Conservation (phyloP, 2,888 invertebrate genomes). For the Busseola fusca region DNA sequence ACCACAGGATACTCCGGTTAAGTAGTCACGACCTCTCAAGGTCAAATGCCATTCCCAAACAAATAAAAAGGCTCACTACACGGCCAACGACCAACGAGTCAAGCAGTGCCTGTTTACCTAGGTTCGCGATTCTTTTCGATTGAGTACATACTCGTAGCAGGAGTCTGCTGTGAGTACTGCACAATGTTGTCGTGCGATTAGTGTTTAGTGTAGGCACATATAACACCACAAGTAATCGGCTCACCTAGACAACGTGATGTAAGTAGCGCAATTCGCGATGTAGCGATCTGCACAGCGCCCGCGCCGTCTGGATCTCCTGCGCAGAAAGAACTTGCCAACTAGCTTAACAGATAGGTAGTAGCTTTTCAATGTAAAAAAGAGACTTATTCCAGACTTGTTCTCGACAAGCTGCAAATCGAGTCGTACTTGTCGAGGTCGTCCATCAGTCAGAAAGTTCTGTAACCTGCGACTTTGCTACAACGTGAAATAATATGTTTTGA, state of each 20-base stretch:
- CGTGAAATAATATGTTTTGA: too few species aligned
- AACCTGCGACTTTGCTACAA: not conserved
- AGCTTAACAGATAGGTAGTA: not conserved
- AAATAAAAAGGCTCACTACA: not conserved
- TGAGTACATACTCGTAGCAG: not conserved
- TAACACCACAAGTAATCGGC: not conserved
- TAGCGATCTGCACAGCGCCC: not conserved
- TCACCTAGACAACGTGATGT: not conserved
- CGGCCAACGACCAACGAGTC: not conserved
- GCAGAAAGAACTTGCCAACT: not conserved
- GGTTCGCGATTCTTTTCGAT: not conserved
- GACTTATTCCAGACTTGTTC: not conserved
- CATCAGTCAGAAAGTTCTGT: not conserved
- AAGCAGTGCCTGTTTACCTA: not conserved
- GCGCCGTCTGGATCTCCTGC: not conserved
- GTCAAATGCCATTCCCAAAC: too few species aligned
- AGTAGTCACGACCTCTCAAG: too few species aligned
- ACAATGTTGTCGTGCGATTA: not conserved
- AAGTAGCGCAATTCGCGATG: not conserved
- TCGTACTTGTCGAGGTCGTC: not conserved
- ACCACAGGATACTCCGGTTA: too few species aligned
- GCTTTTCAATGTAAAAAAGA: not conserved
- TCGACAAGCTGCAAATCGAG: not conserved
- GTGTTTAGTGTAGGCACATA: not conserved
- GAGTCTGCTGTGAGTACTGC: not conserved